phyloP scores from a whole-genome alignment of 2,113 vertebrate genomes.

The Eptesicus fuscus region DNA sequence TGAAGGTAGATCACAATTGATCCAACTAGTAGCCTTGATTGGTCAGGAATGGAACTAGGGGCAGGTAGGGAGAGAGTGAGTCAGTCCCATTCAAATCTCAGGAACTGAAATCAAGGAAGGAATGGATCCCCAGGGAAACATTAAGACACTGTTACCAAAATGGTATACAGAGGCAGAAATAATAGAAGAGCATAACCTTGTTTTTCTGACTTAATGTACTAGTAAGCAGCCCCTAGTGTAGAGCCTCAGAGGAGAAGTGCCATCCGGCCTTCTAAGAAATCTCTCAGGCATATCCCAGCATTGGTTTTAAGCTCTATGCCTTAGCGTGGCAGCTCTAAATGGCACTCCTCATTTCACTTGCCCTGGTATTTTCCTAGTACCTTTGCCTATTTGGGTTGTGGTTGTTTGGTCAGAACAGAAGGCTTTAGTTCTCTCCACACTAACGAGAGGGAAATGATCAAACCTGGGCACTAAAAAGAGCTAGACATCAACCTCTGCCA shows the following conservation, averaged over 20 bases:
- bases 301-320: neutral
- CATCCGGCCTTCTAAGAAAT: neutral
- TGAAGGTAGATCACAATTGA: neutral
- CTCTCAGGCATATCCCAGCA: neutral
- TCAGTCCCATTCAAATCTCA: neutral
- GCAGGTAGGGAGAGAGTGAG: neutral
- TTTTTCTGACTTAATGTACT: neutral
- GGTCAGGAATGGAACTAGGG: neutral
- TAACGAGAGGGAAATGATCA: conserved; percentile 68
- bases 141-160: neutral
- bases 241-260: neutral
- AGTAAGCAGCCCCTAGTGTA: neutral
- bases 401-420: conserved; percentile 68
- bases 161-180: neutral
- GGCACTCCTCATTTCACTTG: conserved; percentile 36
- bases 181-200: neutral
- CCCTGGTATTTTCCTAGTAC: conserved; percentile 55
- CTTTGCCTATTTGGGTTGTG: conserved; percentile 59
- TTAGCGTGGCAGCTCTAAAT: neutral
- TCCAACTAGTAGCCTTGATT: neutral
- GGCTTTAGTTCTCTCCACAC: conserved; percentile 57
- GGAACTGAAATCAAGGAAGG: neutral
- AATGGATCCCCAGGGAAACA: neutral
- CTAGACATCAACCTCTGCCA: conserved; percentile 55
- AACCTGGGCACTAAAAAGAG: conserved; percentile 60